Evolutionary conservation across 23 tunicate genomes (phyloP), one percentile per base, ranked within the genome.

Genomic region (Trididemnum clinides): DNA sequence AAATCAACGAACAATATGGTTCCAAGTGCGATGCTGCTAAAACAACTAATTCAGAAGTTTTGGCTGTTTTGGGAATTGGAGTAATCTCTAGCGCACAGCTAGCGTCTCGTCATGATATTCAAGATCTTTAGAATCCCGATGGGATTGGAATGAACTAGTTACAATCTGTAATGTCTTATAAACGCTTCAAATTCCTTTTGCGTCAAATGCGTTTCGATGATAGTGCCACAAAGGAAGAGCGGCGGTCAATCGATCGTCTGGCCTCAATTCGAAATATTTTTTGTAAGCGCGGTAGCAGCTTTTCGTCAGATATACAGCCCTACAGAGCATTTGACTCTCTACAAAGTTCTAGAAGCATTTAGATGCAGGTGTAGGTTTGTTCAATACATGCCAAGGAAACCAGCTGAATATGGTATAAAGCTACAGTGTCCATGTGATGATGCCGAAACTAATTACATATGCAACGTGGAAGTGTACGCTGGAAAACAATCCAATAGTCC

Each of bases 331-430:
- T 10, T 25, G 76, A 70, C 76, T 2, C 38, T 70, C 31, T 35
- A 70, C 31, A 37, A 70, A 33, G 39, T 29, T 33, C 76, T 70
- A 7, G 76, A 31, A 33, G 76, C 76, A 10, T 70, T 70, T 33
- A 70, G 76, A 33, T 35, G 76, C 34, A 70, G 76, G 39, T 70
- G 76, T 70, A 2, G 39, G 2, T 70, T 31, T 70, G 39, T 33
- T 5, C 76, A 70, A 29, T 70, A 70, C 39, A 70, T 70, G 39
- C 76, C 76, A 70, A 70, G 22, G 66, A 59, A 59, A 59, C 66
- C 66, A 59, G 66, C 66, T n/a, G 22, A n/a, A n/a, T 59, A 59
- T 59, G 66, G 66, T 10, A 10, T 59, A 59, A 59, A 59, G 25
- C 66, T 59, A n/a, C 25, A 59, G 66, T 59, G 66, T n/a, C 22